Base-by-base conservation (phyloP, 2,888 invertebrate species). In the Heliconius cydno region DNA sequence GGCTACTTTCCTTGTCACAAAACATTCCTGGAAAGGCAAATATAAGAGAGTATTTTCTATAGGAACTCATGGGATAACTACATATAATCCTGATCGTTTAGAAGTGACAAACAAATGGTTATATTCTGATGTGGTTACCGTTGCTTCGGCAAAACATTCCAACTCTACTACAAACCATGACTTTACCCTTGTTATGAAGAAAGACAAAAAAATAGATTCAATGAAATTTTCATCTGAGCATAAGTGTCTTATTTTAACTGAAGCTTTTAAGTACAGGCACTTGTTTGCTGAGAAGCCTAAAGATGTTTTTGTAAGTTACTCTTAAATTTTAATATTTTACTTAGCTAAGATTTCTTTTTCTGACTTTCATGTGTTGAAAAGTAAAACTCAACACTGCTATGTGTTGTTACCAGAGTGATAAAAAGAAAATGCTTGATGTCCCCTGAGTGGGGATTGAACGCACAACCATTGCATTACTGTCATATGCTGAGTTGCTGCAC, bases 1-100 rank as follows among this genome's bases (percentile, higher is more conserved):
- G 90, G 98, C 98, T 85, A 99, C 99, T 90, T 99, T 98, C 95
- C 97, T 98, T 89, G 99, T 99, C 89, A 99, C 98, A 60, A 99
- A 99, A 95, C 99, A 99, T 92, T 98, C 98, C 41, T 99, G 99
- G 99, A 99, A 99, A 93, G 99, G 99, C 91, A 99, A 98, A 97
- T 99, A 99, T 94, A 99, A 99, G 92, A 96, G 99, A 86, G 98
- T 99, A 87, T 98, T 99, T 91, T 98, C 99, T 13, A 97, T 99
- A 88, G 99, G 99, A 78, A 98, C 98, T 66, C 96, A 97, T 90
- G 99, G 99, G 57, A 98, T 99, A 86, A 98, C 99, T 72, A 99
- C 99, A 1, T 99, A 99, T 93, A 99, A 99, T 94, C 99, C 95
- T 0, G 95, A 95, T 80, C 90, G 94, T 19, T 83, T 95, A 87